These are phyloP conservation scores for Metacarcinus magister DNA, from an alignment of 2,888 invertebrate species.

Conservation along the genomic window DNA sequence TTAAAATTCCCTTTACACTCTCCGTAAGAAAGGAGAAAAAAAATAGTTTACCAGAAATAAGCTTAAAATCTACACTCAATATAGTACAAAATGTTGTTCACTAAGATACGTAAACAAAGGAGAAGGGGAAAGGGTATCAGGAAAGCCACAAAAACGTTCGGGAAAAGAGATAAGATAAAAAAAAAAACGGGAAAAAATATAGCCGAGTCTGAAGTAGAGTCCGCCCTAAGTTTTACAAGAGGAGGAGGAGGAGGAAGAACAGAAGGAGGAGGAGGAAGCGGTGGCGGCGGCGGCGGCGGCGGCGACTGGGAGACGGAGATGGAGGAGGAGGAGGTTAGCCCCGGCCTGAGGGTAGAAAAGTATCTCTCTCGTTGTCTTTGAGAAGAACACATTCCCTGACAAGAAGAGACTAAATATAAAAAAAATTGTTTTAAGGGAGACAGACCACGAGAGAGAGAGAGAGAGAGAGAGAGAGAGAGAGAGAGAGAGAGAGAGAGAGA, in stretches of 20 bases:
- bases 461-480: slow-evolving; percentile 39
- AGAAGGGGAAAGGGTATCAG: not conserved
- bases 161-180: not conserved
- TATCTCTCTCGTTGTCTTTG: not conserved
- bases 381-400: slow-evolving; percentile 4
- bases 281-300: too few species aligned
- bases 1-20: not conserved
- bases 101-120: not conserved
- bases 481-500: not conserved
- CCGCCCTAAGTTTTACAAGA: not conserved
- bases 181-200: not conserved
- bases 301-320: not conserved
- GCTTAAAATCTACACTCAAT: not conserved
- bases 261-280: not conserved
- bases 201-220: not conserved
- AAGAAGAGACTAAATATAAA: not conserved
- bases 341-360: not conserved
- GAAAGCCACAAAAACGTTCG: not conserved
- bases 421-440: not conserved
- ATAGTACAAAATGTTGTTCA: not conserved
- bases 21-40: not conserved
- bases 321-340: slow-evolving; percentile 15
- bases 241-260: not conserved
- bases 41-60: not conserved
- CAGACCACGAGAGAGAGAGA: not conserved